Percentiles rank a stretch among this genome's conserved stretches.
Evolutionary conservation across 2,888 invertebrate species (phyloP).

Genomic region (Dexiosoma caninum): DNA sequence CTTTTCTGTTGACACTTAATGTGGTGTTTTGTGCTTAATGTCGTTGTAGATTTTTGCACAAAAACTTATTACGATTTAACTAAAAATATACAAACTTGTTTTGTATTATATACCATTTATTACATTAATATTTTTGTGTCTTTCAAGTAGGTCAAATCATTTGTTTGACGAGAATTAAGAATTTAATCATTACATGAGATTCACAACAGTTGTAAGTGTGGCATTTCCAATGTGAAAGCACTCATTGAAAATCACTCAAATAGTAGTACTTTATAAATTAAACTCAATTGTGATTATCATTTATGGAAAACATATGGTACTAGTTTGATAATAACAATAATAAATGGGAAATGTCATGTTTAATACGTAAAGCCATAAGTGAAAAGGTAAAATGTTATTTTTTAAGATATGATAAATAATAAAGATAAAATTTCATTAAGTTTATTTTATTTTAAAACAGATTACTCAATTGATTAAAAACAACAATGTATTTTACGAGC

Average conservation of each 20-base stretch:
- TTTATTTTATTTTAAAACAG: constrained; percentile 15
- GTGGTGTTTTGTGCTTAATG: no score
- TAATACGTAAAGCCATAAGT: constrained; percentile 71
- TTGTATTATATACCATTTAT: no score
- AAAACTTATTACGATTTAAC: no score
- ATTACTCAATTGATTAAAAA: constrained; percentile 68
- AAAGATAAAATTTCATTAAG: background rate
- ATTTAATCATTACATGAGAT: no score
- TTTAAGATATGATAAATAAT: constrained; percentile 6
- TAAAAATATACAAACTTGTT: no score
- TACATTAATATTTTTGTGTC: no score
- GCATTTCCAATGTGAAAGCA: background rate
- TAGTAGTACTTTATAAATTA: no score
- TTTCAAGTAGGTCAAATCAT: no score
- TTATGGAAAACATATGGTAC: constrained; percentile 33
- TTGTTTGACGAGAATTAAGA: no score
- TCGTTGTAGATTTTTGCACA: no score
- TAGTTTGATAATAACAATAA: background rate
- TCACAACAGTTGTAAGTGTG: background rate
- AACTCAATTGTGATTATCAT: background rate
- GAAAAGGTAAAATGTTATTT: constrained; percentile 69
- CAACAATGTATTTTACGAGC: constrained; percentile 66
- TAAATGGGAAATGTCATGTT: constrained; percentile 66
- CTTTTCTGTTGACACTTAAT: no score
- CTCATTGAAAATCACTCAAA: background rate